A percentile compares a stretch with the other conserved stretches of the same genome.
Conservation (phyloP, 92 coral and sea anemone species). For the Porites divaricata region DNA sequence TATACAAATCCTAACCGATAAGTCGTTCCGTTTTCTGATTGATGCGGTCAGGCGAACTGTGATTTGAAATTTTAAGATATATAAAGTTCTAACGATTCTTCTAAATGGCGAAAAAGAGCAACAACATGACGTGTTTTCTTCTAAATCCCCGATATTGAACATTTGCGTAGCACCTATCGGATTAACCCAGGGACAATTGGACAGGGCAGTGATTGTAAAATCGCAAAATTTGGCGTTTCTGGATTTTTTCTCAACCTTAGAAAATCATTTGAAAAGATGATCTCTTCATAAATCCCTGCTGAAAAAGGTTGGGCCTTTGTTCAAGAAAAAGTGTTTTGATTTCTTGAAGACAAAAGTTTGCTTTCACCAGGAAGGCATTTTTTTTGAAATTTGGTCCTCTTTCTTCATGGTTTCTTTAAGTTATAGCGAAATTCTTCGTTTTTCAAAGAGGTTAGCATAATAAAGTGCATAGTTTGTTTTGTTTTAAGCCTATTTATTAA, state of each 20-base stretch:
- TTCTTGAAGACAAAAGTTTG: not conserved
- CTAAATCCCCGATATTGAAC: constrained; percentile 23
- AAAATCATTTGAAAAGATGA: not conserved
- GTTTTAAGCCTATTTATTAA: not conserved
- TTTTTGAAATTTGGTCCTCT: not conserved
- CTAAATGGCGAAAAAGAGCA: not conserved
- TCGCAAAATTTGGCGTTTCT: constrained; percentile 24
- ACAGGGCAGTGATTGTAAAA: constrained; percentile 1
- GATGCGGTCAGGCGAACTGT: constrained; percentile 9
- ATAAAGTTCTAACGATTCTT: not conserved
- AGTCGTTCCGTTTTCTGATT: not conserved
- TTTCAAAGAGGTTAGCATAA: not conserved
- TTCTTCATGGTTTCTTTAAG: no score
- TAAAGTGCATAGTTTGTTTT: not conserved
- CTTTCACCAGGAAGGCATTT: not conserved
- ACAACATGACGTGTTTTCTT: not conserved
- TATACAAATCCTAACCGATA: not conserved
- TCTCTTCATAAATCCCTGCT: not conserved
- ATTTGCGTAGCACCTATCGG: constrained; percentile 5
- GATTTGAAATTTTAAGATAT: not conserved
- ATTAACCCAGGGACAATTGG: constrained; percentile 5
- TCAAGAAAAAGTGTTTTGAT: not conserved
- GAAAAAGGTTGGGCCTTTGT: not conserved
- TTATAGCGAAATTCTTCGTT: not conserved
- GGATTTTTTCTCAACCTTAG: not conserved